Conservation (phyloP, 2,888 invertebrate species). For the Leucophenga montana region DNA sequence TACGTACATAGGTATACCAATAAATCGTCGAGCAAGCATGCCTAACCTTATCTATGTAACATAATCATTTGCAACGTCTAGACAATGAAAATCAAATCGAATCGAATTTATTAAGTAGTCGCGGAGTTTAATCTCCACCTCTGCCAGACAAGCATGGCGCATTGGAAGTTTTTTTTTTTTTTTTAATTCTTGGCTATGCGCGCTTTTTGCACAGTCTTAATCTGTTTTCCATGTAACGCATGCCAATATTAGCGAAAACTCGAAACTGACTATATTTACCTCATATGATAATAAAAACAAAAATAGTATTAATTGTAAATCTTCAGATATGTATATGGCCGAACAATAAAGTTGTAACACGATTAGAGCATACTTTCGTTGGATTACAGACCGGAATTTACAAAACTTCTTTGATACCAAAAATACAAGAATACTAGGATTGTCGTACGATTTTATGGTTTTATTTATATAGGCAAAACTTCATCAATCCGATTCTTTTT, state of each 20-base stretch:
- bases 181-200: conserved; percentile 9
- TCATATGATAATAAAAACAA: too few relatives aligned
- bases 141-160: conserved; percentile 43
- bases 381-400: too few relatives aligned
- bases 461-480: too few relatives aligned
- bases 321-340: too few relatives aligned
- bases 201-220: conserved; percentile 41
- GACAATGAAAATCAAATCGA: conserved; percentile 66
- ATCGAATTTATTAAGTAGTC: conserved; percentile 48
- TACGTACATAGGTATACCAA: not conserved
- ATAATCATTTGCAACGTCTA: conserved; percentile 46
- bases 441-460: too few relatives aligned
- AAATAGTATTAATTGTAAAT: too few relatives aligned
- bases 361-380: too few relatives aligned
- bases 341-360: too few relatives aligned
- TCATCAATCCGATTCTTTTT: not conserved
- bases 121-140: conserved; percentile 50
- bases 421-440: too few relatives aligned
- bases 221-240: conserved; percentile 41
- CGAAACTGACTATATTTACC: too few relatives aligned
- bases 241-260: conserved; percentile 18
- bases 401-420: too few relatives aligned
- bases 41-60: not conserved
- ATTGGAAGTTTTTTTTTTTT: not conserved
- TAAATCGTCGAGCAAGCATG: not conserved